These are phyloP conservation scores for Montipora capitata DNA, from an alignment of 92 coral and sea anemone genomes.

Conservation along the genomic window DNA sequence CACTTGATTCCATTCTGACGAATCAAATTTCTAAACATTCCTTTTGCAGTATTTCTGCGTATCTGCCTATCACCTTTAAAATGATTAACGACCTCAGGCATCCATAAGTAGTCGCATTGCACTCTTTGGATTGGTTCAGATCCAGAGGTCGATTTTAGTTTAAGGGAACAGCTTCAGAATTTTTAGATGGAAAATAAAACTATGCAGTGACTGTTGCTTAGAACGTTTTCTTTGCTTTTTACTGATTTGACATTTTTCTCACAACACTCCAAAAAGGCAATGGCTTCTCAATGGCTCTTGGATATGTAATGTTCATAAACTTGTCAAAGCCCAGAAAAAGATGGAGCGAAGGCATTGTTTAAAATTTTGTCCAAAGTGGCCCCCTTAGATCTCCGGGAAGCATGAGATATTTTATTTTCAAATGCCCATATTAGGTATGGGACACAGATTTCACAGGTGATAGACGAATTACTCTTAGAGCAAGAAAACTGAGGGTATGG, in stretches of 20 bases:
- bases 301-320: constrained; percentile 21
- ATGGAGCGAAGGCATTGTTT: background rate
- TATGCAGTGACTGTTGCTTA: background rate
- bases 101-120: constrained; percentile 23
- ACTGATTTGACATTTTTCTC: background rate
- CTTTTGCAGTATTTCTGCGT: constrained; percentile 11
- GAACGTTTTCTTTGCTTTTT: background rate
- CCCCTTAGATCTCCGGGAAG: background rate
- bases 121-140: background rate
- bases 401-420: background rate
- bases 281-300: constrained; percentile 23
- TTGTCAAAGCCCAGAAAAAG: constrained; percentile 14
- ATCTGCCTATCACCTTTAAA: constrained; percentile 12
- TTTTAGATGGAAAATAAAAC: background rate
- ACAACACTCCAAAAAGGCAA: background rate
- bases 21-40: background rate
- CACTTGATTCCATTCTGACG: constrained; percentile 1
- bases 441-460: no score
- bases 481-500: no score
- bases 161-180: background rate
- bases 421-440: no score
- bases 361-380: constrained; percentile 2
- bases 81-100: constrained; percentile 36
- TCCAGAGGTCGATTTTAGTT: constrained; percentile 4
- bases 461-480: no score